Evolutionary conservation across 2,888 invertebrate species (phyloP).

Genomic region (Torymus auratus): DNA sequence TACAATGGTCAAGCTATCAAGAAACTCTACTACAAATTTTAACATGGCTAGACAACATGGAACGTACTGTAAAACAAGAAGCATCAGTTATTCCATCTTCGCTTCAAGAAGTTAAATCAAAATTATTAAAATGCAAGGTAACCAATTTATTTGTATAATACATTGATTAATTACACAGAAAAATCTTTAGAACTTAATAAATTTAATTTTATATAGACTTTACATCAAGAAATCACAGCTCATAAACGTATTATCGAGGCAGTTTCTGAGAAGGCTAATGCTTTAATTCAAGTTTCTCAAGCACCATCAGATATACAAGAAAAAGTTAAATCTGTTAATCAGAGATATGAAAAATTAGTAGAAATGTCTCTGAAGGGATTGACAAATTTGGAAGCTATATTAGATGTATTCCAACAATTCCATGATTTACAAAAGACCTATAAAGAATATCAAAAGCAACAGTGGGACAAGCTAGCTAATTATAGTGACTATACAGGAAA

Average conservation of each 20-base stretch:
- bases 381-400: slow-evolving; percentile 84
- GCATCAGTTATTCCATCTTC: slow-evolving; percentile 86
- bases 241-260: slow-evolving; percentile 94
- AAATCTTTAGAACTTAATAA: too few relatives aligned
- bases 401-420: slow-evolving; percentile 91
- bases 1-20: slow-evolving; percentile 91
- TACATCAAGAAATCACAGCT: slow-evolving; percentile 91
- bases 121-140: slow-evolving; percentile 88
- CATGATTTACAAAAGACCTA: slow-evolving; percentile 90
- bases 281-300: slow-evolving; percentile 80
- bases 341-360: slow-evolving; percentile 85
- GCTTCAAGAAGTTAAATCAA: slow-evolving; percentile 90
- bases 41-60: slow-evolving; percentile 91
- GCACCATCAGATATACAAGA: slow-evolving; percentile 81
- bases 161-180: slow-evolving; percentile 6
- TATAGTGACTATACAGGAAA: slow-evolving; percentile 93
- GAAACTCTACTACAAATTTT: slow-evolving; percentile 89
- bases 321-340: slow-evolving; percentile 85
- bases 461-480: slow-evolving; percentile 91
- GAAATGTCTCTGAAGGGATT: slow-evolving; percentile 83
- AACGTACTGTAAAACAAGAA: slow-evolving; percentile 85
- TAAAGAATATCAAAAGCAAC: slow-evolving; percentile 92
- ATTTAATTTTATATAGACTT: slow-evolving; percentile 77
- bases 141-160: neutral
- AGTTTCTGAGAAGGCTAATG: slow-evolving; percentile 91